Percentiles rank a stretch among this genome's conserved stretches.
Evolutionary conservation across 2,888 invertebrate species (phyloP).

Genomic region (Eledona agricola): DNA sequence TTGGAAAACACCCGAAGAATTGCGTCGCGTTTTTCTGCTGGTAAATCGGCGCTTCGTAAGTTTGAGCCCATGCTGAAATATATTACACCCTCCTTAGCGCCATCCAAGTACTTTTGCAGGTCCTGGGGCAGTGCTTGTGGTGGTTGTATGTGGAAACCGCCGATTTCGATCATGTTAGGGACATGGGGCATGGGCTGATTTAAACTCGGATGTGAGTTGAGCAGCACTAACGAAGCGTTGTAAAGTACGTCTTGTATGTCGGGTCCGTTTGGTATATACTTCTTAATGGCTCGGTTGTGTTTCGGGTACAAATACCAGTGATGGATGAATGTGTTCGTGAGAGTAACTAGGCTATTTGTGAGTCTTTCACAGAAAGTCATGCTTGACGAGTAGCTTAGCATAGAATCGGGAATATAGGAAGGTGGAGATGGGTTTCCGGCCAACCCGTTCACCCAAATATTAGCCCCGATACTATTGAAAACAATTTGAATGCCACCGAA

Average conservation of each 20-base stretch:
- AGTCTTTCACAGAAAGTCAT: slow-evolving; percentile 65
- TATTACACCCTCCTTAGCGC: slow-evolving; percentile 65
- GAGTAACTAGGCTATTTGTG: slow-evolving; percentile 59
- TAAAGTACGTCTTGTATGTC: slow-evolving; percentile 46
- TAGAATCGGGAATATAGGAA: slow-evolving; percentile 63
- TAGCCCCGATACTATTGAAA: slow-evolving; percentile 59
- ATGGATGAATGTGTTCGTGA: neutral
- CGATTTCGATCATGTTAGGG: slow-evolving; percentile 68
- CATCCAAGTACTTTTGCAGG: slow-evolving; percentile 65
- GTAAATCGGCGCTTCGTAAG: slow-evolving; percentile 66
- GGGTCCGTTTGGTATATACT: slow-evolving; percentile 47
- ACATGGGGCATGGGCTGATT: slow-evolving; percentile 64
- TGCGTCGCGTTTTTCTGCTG: slow-evolving; percentile 63
- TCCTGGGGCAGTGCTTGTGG: slow-evolving; percentile 57
- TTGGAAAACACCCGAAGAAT: slow-evolving; percentile 68
- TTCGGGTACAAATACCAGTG: slow-evolving; percentile 22
- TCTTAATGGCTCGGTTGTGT: slow-evolving; percentile 45
- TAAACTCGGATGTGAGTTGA: slow-evolving; percentile 64
- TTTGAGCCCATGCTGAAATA: slow-evolving; percentile 71
- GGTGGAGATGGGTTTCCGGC: slow-evolving; percentile 62
- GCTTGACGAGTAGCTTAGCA: slow-evolving; percentile 57
- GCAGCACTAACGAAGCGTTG: slow-evolving; percentile 51
- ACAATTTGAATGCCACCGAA: slow-evolving; percentile 48
- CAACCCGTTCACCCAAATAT: slow-evolving; percentile 60
- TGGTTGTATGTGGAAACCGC: slow-evolving; percentile 64